phyloP scores from a whole-genome alignment of 2,113 vertebrate genomes.

The Chinchilla lanigera region DNA sequence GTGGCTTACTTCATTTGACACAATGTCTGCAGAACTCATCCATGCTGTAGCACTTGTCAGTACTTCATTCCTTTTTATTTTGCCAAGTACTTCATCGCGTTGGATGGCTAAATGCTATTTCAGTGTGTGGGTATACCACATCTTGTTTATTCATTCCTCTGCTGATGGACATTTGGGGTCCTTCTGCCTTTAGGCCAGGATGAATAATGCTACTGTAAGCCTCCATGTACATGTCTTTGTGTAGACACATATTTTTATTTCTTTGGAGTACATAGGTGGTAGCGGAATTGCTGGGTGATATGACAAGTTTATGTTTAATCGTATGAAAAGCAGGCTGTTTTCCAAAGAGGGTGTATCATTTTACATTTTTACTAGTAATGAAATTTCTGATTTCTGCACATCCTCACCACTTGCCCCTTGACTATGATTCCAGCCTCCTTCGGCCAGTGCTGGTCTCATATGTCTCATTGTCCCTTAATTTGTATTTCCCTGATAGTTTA shows the following conservation, averaged over 20 bases:
- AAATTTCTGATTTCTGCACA: not conserved
- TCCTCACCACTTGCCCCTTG: not conserved
- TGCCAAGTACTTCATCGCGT: not conserved
- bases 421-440: no score
- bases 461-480: not conserved
- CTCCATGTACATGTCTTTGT: not conserved
- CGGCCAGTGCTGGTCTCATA: no score
- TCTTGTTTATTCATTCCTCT: not conserved
- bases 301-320: not conserved
- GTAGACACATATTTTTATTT: not conserved
- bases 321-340: not conserved
- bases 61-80: no score
- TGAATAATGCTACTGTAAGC: no score
- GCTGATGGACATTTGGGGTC: not conserved
- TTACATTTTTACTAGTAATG: not conserved
- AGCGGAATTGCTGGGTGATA: not conserved
- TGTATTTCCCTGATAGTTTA: not conserved
- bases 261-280: not conserved
- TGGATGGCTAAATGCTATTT: not conserved
- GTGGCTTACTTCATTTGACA: not conserved
- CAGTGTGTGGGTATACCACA: rapidly evolving
- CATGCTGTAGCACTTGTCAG: not conserved
- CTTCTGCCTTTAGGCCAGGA: not conserved
- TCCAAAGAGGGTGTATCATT: not conserved
- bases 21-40: rapidly evolving